Base-by-base conservation (phyloP, 1,140 invertebrate genomes). In the Medauroidea extradentata region DNA sequence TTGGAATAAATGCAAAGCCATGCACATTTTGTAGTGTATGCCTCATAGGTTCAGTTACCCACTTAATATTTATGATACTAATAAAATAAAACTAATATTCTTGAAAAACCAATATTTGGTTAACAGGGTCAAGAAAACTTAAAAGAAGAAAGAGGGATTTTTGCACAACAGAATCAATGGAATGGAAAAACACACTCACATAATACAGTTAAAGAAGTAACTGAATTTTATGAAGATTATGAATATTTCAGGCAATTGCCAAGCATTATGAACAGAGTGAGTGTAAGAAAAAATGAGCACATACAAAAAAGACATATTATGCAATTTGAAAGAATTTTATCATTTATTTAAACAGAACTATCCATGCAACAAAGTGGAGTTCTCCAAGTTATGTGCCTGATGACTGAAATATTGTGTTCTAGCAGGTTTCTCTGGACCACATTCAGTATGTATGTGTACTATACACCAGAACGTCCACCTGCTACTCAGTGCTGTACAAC, bases 171-270 rank as follows among this genome's bases (percentile, higher is more conserved):
- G 24, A 19, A 38, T 43, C 52, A 53, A 44, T 49, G 21, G 8
- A 19, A 59, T 43, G 51, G 49, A 25, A 59, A 59, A n/a, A 53
- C 52, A 54, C 41, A 29, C 21, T 53, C 49, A 44, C 21, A 53
- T 43, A 44, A 53, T 21, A 27, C 43, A 43, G 41, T 60, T 50
- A 61, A 57, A 25, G 13, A 21, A 46, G 59, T 61, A 8, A 60
- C 27, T 39, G 25, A 56, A 57, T 57, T 61, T 61, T 61, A 61
- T 43, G 59, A 61, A 43, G 59, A 61, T 57, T 2, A 61, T 61
- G 53, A 57, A 56, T 57, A 61, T 57, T 57, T 48, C 51, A 43
- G 54, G 3, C 14, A 53, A 42, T 61, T 44, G 42, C 59, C 59
- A 24, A 29, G 54, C 9, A 61, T 38, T 16, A 61, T 46, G 7